A percentile compares a stretch with the other conserved stretches of the same genome.
Conservation (phyloP, 2,888 invertebrate genomes). For the Acrocyrtus sp. region DNA sequence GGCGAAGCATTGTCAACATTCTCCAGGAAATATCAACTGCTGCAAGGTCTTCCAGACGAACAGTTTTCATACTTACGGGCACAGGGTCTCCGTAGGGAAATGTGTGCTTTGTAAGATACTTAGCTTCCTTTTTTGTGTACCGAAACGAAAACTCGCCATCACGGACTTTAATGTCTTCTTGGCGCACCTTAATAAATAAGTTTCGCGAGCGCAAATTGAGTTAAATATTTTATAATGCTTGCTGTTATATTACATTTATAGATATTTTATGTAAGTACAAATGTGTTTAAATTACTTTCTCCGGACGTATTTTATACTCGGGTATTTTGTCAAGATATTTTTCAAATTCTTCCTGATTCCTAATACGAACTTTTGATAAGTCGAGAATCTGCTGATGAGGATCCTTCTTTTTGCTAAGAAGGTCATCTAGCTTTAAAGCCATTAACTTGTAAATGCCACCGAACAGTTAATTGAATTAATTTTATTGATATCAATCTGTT, state of each 20-base stretch:
- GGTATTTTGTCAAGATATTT: conserved; percentile 86
- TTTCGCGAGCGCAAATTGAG: conserved; percentile 8
- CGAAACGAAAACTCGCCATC: conserved; percentile 74
- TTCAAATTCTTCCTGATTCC: conserved; percentile 83
- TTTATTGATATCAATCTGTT: too few relatives aligned
- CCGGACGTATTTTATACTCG: conserved; percentile 88
- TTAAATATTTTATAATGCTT: conserved; percentile 2
- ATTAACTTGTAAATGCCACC: too few relatives aligned
- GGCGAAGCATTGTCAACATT: conserved; percentile 89
- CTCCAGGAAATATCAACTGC: conserved; percentile 91
- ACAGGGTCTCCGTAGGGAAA: conserved; percentile 79
- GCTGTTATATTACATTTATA: background rate
- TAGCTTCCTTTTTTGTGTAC: conserved; percentile 76
- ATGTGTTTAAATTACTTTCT: conserved; percentile 77
- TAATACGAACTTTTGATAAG: conserved; percentile 81
- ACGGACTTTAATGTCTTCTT: conserved; percentile 81
- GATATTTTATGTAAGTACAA: too few relatives aligned
- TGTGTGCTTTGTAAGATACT: conserved; percentile 73
- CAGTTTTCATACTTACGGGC: conserved; percentile 81
- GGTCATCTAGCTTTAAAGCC: conserved; percentile 82
- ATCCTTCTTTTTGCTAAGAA: conserved; percentile 86
- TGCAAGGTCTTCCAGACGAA: conserved; percentile 81
- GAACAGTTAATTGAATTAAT: too few relatives aligned
- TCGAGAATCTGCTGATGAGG: conserved; percentile 81
- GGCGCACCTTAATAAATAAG: conserved; percentile 71